Conservation (phyloP, 2,113 vertebrate genomes). For the Upupa epops region DNA sequence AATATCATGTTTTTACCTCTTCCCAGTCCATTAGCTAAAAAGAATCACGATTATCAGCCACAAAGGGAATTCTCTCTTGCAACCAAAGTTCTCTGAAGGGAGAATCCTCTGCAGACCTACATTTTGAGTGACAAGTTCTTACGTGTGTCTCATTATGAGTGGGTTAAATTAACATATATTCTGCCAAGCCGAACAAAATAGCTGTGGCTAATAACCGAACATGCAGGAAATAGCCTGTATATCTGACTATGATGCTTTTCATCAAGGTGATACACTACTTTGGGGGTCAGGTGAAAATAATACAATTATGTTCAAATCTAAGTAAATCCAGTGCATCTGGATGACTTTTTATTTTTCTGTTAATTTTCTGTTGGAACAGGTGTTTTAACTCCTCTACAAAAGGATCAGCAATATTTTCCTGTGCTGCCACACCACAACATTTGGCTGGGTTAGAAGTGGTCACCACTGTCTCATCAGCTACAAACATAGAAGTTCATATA, state of each 20-base stretch:
- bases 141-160: constrained; percentile 62
- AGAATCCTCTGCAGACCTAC: constrained; percentile 70
- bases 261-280: constrained; percentile 53
- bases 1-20: constrained; percentile 53
- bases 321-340: background rate
- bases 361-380: background rate
- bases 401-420: background rate
- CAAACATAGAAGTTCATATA: background rate
- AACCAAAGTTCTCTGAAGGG: constrained; percentile 72
- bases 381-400: constrained; percentile 39
- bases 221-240: constrained; percentile 65
- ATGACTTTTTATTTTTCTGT: background rate
- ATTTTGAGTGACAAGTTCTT: constrained; percentile 78
- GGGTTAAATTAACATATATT: constrained; percentile 77
- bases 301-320: constrained; percentile 27
- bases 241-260: constrained; percentile 67
- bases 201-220: constrained; percentile 69
- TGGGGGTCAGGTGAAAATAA: constrained; percentile 35
- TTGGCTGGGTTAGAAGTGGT: background rate
- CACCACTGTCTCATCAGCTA: background rate
- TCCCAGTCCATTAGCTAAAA: constrained; percentile 55
- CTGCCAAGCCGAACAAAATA: constrained; percentile 68
- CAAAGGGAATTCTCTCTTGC: constrained; percentile 67
- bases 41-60: constrained; percentile 64
- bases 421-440: background rate